Evolutionary conservation across 2,888 invertebrate species (phyloP).

Genomic region (Nasonovia ribisnigri): DNA sequence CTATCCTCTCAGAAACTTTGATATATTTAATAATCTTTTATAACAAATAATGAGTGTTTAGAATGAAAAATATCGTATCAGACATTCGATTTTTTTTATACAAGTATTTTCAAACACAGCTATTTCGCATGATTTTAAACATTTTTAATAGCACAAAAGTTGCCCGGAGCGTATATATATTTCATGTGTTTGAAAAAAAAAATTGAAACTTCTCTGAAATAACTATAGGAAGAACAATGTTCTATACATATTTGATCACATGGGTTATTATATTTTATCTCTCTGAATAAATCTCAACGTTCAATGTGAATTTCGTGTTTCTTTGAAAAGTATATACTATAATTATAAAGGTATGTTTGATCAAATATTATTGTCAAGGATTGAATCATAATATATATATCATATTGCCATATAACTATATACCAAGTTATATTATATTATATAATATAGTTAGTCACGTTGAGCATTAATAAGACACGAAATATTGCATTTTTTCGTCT

Average conservation of each 20-base stretch:
- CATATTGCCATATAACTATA: neutral
- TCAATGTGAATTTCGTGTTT: slow-evolving; percentile 20
- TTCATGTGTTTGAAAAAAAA: neutral
- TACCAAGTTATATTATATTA: neutral
- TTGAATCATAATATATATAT: neutral
- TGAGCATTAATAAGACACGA: neutral
- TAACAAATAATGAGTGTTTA: neutral
- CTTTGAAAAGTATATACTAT: neutral
- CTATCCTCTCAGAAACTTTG: too few species aligned
- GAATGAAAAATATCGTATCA: neutral
- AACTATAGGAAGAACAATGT: neutral
- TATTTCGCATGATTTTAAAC: neutral
- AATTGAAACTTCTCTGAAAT: neutral
- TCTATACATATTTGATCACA: neutral
- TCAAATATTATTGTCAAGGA: neutral
- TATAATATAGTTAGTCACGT: neutral
- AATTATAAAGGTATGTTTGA: neutral
- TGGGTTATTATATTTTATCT: neutral
- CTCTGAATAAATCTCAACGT: neutral
- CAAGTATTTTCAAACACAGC: neutral
- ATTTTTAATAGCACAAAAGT: neutral
- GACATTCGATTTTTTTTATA: neutral
- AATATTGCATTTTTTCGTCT: neutral
- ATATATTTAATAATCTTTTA: neutral
- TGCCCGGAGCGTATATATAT: neutral